Base-by-base conservation (phyloP, 2,888 invertebrate genomes). In the Auanema sp. region DNA sequence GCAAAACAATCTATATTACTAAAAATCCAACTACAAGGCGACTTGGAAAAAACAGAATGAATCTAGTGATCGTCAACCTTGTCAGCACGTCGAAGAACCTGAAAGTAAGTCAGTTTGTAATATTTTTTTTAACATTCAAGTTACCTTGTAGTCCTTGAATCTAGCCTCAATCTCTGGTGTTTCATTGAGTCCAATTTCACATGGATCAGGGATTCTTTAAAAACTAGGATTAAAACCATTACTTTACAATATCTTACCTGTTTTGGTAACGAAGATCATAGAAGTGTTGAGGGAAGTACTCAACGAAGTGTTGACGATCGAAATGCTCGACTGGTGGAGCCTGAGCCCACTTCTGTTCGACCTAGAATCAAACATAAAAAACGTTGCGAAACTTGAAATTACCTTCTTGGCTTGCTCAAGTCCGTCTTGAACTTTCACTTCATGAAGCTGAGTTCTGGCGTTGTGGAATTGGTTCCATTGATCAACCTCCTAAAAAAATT, bases 321-420 rank as follows among this genome's bases (percentile, higher is more conserved):
- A 81, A 76, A 58, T 82, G 82, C 68, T 82, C 82, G 41, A 82
- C 78, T 60, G 82, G 82, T 54, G 82, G 82, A 65, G 80, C 80
- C 63, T 79, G 74, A 4, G 80, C 71, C 82, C 82, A 82, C 60
- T 83, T 82, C 47, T 78, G 78, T 64, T 82, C 82, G 18, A 77
- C 71, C 77, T 78, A 52, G 57, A 66, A 12, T 25, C n/a, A 18
- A 24, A 18, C 16, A 6, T 23, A 24, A 58, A 1, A 21, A 4
- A 43, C 18, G 4, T 14, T 51, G 3, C 12, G 12, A 47, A 57
- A 50, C 4, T n/a, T n/a, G n/a, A n/a, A n/a, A 21, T 16, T 11
- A 80, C 75, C 74, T 82, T 82, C 75, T 79, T 77, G 63, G 80
- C 81, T 64, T 79, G 78, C 57, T 74, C 73, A 21, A 79, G 74